These are phyloP conservation scores for Oreochromis grahami DNA, from an alignment of 2,797 vertebrate species.

Conservation along the genomic window DNA sequence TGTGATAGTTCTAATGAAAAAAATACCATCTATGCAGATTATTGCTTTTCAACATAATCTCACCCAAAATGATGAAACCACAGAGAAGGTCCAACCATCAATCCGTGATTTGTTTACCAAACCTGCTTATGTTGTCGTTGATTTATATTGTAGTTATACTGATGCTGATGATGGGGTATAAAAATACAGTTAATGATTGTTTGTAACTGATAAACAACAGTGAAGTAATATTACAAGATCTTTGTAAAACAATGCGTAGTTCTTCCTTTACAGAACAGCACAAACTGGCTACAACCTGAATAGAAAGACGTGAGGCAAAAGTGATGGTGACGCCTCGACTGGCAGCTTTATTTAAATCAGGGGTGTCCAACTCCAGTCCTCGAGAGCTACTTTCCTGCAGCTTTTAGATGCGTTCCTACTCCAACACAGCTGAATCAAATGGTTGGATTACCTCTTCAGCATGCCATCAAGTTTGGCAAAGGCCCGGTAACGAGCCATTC, in stretches of 20 bases:
- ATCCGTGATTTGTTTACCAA: accelerated
- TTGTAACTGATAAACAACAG: neutral
- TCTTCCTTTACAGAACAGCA: neutral
- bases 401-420: neutral
- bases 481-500: neutral
- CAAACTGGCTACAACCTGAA: neutral
- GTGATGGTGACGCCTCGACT: neutral
- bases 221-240: neutral
- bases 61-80: neutral
- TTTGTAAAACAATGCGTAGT: neutral
- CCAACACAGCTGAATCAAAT: neutral
- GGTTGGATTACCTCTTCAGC: neutral
- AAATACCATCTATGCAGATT: accelerated
- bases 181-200: neutral
- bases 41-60: neutral
- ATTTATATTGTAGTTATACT: neutral
- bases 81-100: neutral
- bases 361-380: neutral
- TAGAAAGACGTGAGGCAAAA: neutral
- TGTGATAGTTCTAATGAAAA: neutral
- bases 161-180: neutral
- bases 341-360: neutral
- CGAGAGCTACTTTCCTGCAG: neutral
- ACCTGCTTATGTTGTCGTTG: neutral
- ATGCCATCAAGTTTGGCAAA: neutral